Conservation (phyloP, 1,140 invertebrate species). For the Eueides isabella region DNA sequence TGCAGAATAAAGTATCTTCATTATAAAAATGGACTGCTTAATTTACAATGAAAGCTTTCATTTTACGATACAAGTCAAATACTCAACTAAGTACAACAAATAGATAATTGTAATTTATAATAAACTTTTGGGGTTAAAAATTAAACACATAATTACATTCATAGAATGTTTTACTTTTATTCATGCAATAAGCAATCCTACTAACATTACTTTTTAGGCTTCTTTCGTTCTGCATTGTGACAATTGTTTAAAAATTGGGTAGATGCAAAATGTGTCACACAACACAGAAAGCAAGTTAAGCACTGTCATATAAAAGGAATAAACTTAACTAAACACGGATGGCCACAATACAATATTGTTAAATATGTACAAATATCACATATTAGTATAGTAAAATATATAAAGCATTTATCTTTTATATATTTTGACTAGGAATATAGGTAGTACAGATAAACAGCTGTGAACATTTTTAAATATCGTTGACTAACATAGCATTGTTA, state of each 20-base stretch:
- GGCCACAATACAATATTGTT: slow-evolving; percentile 70
- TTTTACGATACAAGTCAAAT: too few relatives aligned
- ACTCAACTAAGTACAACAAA: too few relatives aligned
- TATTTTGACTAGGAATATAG: slow-evolving; percentile 44
- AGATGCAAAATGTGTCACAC: slow-evolving; percentile 12
- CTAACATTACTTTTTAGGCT: slow-evolving; percentile 57
- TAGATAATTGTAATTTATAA: too few relatives aligned
- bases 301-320: slow-evolving; percentile 41
- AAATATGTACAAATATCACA: slow-evolving; percentile 77
- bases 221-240: slow-evolving; percentile 45
- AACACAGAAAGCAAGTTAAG: slow-evolving; percentile 50
- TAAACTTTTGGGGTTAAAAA: slow-evolving; percentile 37
- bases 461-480: neutral
- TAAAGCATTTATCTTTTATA: slow-evolving; percentile 32
- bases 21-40: too few relatives aligned
- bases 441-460: slow-evolving; percentile 23
- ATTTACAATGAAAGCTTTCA: too few relatives aligned
- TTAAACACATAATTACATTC: slow-evolving; percentile 56
- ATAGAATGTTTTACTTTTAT: slow-evolving; percentile 79
- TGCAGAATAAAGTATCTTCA: too few relatives aligned
- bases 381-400: slow-evolving; percentile 56
- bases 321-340: slow-evolving; percentile 54
- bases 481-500: slow-evolving; percentile 37
- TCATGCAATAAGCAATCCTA: slow-evolving; percentile 66
- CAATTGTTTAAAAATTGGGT: neutral